Conservation (phyloP, 2,797 vertebrate genomes). For the Sphaeramia orbicularis region DNA sequence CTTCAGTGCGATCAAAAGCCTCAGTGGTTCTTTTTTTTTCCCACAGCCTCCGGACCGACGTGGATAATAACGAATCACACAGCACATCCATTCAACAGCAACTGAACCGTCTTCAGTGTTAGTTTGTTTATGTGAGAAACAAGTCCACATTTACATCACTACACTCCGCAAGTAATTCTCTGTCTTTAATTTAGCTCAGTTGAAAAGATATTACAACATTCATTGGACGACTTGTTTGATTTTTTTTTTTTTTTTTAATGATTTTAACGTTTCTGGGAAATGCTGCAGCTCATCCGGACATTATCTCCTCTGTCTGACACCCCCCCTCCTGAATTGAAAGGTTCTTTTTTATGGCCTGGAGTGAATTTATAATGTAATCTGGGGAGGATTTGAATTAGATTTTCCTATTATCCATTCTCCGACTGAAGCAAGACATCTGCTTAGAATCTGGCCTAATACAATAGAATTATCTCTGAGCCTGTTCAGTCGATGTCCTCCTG, state of each 20-base stretch:
- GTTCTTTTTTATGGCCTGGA: constrained; percentile 56
- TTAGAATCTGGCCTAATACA: constrained; percentile 58
- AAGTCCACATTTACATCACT: no score
- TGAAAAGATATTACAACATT: neutral
- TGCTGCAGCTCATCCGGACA: constrained; percentile 17
- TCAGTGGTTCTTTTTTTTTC: constrained; percentile 34
- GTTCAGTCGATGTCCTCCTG: constrained; percentile 41
- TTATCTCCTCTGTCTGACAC: constrained; percentile 46
- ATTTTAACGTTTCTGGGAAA: constrained; percentile 47
- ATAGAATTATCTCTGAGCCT: constrained; percentile 56
- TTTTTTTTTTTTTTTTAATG: neutral
- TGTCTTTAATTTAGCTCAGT: no score
- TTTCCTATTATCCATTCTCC: constrained; percentile 68
- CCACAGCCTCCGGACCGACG: constrained; percentile 21
- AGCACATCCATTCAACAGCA: constrained; percentile 26
- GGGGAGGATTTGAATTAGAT: constrained; percentile 66
- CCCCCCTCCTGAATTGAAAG: constrained; percentile 62
- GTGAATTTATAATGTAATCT: constrained; percentile 72
- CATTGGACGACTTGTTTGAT: neutral
- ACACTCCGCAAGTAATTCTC: no score
- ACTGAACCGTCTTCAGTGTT: constrained; percentile 18
- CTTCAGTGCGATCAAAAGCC: constrained; percentile 42
- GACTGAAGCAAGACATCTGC: constrained; percentile 70
- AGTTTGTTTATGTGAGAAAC: neutral
- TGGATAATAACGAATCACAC: constrained; percentile 29